phyloP scores from a whole-genome alignment of 30 jellyfish, hydroid and myxozoan genomes.

The Turritopsis rubra region DNA sequence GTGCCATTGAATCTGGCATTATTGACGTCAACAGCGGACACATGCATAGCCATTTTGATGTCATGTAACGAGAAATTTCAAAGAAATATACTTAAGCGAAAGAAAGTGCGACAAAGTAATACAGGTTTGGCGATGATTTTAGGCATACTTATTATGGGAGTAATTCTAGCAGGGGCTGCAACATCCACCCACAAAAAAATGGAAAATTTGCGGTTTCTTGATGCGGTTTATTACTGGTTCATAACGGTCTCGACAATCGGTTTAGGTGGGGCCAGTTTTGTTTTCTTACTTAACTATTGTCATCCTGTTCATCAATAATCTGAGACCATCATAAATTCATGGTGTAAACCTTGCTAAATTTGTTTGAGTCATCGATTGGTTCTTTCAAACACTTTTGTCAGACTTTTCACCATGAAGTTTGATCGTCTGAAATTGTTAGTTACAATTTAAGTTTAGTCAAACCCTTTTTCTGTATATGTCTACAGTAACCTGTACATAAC shows the following conservation, averaged over 20 bases:
- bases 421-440: too few species aligned
- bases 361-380: too few species aligned
- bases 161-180: background rate
- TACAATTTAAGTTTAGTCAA: too few species aligned
- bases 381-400: too few species aligned
- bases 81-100: background rate
- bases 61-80: background rate
- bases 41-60: background rate
- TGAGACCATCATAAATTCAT: too few species aligned
- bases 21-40: background rate
- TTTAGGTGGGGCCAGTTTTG: slow-evolving; percentile 10
- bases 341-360: too few species aligned
- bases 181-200: background rate
- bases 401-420: too few species aligned
- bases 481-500: too few species aligned
- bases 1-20: background rate
- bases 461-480: too few species aligned
- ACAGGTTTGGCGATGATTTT: background rate
- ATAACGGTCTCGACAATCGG: slow-evolving; percentile 40
- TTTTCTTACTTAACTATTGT: too few species aligned
- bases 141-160: background rate
- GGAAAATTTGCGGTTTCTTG: slow-evolving; percentile 11
- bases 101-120: background rate
- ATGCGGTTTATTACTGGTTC: slow-evolving; percentile 33
- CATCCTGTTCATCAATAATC: too few species aligned